phyloP scores from a whole-genome alignment of 2,888 invertebrate species.

The Proisotoma minuta region DNA sequence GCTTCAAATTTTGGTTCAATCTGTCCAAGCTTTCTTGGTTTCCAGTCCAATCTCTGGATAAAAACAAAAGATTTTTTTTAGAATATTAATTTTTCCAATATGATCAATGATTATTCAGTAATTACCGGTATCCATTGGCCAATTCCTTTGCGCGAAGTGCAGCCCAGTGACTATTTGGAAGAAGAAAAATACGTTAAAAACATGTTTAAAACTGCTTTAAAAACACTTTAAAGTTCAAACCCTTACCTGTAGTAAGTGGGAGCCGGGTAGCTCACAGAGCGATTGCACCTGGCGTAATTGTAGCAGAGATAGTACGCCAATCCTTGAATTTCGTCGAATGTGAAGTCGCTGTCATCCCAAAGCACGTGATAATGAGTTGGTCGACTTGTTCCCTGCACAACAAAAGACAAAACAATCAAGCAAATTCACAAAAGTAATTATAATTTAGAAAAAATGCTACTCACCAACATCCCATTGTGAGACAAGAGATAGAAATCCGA shows the following conservation, averaged over 20 bases:
- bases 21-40: neutral
- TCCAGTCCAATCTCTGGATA: neutral
- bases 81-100: too few species aligned
- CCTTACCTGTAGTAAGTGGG: constrained; percentile 29
- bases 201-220: neutral
- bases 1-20: neutral
- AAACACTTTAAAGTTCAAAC: neutral
- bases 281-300: constrained; percentile 72
- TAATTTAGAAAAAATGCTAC: neutral
- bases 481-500: constrained; percentile 55
- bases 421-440: too few species aligned
- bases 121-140: neutral
- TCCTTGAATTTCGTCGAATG: constrained; percentile 69
- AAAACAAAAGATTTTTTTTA: neutral
- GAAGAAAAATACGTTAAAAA: neutral
- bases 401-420: neutral
- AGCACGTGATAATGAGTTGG: constrained; percentile 72
- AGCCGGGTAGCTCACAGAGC: constrained; percentile 52
- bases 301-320: constrained; percentile 79
- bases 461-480: constrained; percentile 54
- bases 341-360: constrained; percentile 69
- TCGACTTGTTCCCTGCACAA: constrained; percentile 64
- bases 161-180: too few species aligned
- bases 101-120: too few species aligned
- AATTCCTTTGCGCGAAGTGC: constrained; percentile 13